Percentiles rank a stretch among this genome's conserved stretches.
Evolutionary conservation across 2,113 vertebrate species (phyloP).

Genomic region (Galeopterus variegatus): DNA sequence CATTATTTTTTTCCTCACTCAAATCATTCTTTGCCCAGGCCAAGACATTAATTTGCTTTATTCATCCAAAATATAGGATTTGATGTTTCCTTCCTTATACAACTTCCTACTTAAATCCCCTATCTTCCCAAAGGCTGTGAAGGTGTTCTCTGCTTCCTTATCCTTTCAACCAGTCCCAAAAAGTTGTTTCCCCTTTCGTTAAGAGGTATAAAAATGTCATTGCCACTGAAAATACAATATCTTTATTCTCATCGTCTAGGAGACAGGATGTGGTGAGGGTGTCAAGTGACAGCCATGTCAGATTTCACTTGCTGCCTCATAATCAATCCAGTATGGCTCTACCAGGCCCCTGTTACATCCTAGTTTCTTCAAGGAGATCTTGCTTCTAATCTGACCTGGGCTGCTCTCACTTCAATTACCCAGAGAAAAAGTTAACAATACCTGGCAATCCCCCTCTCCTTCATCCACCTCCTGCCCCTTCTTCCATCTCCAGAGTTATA

Average conservation of each 20-base stretch:
- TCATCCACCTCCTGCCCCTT: constrained; percentile 73
- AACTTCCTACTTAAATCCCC: constrained; percentile 74
- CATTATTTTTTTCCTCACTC: neutral
- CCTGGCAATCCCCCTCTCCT: constrained; percentile 74
- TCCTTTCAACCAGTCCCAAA: constrained; percentile 68
- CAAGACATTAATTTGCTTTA: constrained; percentile 40
- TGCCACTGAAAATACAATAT: constrained; percentile 88
- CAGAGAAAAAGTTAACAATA: constrained; percentile 81
- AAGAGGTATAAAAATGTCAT: constrained; percentile 90
- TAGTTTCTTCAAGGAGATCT: constrained; percentile 61
- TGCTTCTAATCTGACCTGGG: constrained; percentile 73
- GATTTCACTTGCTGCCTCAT: constrained; percentile 92
- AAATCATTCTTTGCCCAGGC: neutral
- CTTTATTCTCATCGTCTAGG: constrained; percentile 86
- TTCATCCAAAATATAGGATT: constrained; percentile 53
- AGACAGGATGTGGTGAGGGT: constrained; percentile 92
- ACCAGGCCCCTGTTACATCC: constrained; percentile 74
- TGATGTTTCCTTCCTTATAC: constrained; percentile 75
- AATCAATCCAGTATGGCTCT: constrained; percentile 92
- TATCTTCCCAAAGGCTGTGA: constrained; percentile 54
- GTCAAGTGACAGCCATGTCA: constrained; percentile 92
- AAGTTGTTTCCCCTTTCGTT: constrained; percentile 81
- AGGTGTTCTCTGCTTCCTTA: constrained; percentile 62
- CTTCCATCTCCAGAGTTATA: constrained; percentile 87
- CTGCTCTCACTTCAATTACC: constrained; percentile 78